Evolutionary conservation across 2,113 vertebrate species (phyloP), one percentile per base, ranked within the genome.

Genomic region (Perca fluviatilis): DNA sequence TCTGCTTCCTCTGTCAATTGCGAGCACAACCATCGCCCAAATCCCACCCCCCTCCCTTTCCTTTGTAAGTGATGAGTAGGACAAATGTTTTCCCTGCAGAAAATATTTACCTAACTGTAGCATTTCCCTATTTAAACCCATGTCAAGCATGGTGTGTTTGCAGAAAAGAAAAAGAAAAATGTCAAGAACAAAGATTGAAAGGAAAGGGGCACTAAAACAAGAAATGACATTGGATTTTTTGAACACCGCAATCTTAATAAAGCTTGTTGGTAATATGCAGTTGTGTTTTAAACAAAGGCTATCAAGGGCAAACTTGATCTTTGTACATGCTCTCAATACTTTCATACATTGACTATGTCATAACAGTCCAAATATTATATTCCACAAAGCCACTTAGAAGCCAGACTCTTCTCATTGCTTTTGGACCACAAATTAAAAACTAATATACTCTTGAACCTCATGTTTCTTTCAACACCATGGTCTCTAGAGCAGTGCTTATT

Each of bases 1-100:
- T 50, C 77, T 83, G 79, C 58, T 83, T 78, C 54, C 82, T 85
- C 72, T 75, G 76, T 85, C 66, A 77, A 78, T 79, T 72, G 57
- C 65, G 65, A 77, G 47, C 69, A 79, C 51, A 88, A 19, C 62
- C 21, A 40, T 30, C 6, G 5, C 64, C n/a, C 56, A 81, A 60
- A 63, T 71, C 54, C 63, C 30, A 81, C 49, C 74, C 36, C 43
- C 54, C 25, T 49, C 36, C 49, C 51, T n/a, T 74, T 46, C 14
- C 12, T 23, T 21, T 53, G 36, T 67, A 82, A 76, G 30, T 68
- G 79, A 83, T 75, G 67, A 84, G 50, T 54, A 82, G 66, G 65
- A 62, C 19, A 61, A 67, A 77, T 53, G n/a, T 64, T 74, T 72
- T 57, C 75, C 75, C 61, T 61, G 76, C 25, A 80, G 47, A 72